Conservation (phyloP, 2,113 vertebrate genomes). For the Meles meles region DNA sequence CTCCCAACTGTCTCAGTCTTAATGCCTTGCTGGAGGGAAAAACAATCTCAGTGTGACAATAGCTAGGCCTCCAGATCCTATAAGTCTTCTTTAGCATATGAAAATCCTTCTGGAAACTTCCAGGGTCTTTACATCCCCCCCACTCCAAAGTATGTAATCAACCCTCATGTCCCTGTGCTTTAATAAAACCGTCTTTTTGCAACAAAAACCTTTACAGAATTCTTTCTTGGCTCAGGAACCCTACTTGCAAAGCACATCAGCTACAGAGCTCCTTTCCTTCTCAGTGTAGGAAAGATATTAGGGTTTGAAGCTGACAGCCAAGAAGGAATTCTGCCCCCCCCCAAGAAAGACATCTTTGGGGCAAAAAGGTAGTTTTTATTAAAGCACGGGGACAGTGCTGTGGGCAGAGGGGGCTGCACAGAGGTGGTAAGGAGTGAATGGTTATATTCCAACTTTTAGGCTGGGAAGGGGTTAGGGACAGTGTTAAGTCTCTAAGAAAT, state of each 20-base stretch:
- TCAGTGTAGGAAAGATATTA: background rate
- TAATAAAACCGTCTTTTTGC: background rate
- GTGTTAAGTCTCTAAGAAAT: no score
- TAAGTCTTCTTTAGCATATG: background rate
- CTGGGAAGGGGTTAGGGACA: no score
- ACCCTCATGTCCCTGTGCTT: background rate
- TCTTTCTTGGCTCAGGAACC: background rate
- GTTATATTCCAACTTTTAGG: no score
- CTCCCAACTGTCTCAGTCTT: background rate
- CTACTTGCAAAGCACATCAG: background rate
- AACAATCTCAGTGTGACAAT: background rate
- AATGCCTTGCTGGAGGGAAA: background rate
- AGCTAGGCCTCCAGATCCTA: background rate
- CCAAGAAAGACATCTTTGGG: background rate
- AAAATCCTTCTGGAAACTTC: background rate
- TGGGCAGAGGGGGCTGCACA: no score
- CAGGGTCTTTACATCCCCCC: background rate
- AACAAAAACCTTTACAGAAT: background rate
- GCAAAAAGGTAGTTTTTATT: background rate
- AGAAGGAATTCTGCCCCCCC: background rate
- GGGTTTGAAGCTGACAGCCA: background rate
- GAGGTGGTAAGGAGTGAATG: no score
- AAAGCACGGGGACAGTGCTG: no score
- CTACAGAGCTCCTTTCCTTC: background rate
- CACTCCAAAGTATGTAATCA: background rate